phyloP scores from a whole-genome alignment of 2,797 vertebrate genomes.

The Sebastes reedi region DNA sequence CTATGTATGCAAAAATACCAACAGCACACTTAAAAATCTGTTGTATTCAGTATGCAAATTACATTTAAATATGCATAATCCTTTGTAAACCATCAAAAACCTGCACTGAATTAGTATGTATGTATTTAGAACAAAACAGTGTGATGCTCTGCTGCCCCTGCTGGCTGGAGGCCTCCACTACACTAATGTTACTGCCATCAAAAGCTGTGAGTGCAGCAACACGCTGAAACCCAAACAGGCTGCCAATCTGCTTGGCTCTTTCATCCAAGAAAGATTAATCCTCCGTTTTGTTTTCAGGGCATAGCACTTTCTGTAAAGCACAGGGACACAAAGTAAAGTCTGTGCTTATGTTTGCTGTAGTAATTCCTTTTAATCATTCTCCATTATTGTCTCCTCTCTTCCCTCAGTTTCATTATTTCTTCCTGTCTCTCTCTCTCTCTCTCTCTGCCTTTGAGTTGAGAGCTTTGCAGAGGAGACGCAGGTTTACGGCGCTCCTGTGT shows the following conservation, averaged over 20 bases:
- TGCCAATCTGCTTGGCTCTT: slow-evolving; percentile 31
- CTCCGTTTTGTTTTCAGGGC: slow-evolving; percentile 45
- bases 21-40: background rate
- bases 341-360: slow-evolving; percentile 15
- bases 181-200: background rate
- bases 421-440: background rate
- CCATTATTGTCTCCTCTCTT: slow-evolving; percentile 8
- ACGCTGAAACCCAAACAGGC: background rate
- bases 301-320: slow-evolving; percentile 18
- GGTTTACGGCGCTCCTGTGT: slow-evolving; percentile 19
- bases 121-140: background rate
- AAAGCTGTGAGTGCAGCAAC: slow-evolving; percentile 11
- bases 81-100: background rate
- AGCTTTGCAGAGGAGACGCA: slow-evolving; percentile 1
- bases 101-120: background rate
- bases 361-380: slow-evolving; percentile 11
- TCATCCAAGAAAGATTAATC: slow-evolving; percentile 44
- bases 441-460: background rate
- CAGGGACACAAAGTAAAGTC: background rate
- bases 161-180: slow-evolving; percentile 6
- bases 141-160: slow-evolving; percentile 30
- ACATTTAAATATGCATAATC: background rate
- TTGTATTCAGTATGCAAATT: background rate
- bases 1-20: too few relatives aligned
- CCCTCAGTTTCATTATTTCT: slow-evolving; percentile 1